Evolutionary conservation across 2,113 vertebrate species (phyloP), one percentile per base, ranked within the genome.

Genomic region (Oceanites oceanicus): DNA sequence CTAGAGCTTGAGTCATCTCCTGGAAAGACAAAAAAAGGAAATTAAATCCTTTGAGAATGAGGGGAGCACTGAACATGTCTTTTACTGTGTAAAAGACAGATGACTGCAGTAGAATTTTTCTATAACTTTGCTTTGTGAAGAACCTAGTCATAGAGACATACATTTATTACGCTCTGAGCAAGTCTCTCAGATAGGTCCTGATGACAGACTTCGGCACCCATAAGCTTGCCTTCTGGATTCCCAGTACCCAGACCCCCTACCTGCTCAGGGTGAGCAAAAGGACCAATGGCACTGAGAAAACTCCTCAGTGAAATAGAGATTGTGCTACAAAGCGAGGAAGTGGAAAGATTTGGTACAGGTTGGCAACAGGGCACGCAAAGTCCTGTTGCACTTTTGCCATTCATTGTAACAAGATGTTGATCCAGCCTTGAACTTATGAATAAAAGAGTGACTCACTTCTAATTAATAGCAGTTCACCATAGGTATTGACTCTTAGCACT

Each of bases 291-390:
- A 26, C 12, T 16, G 34, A 73, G 32, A 7, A 66, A 91, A 62
- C 10, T 49, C 38, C 42, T 36, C 30, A 13, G 9, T 45, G 44
- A 68, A 82, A 59, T 1, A 36, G 25, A 71, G 34, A 29, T 42
- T 53, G 36, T 30, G 15, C 47, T 63, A 45, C 0, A 0, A 34
- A n/a, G 13, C 2, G 3, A 86, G 11, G 9, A 86, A 72, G 8
- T 1, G 0, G 44, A 70, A 93, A 55, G 8, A 0, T 58, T 80
- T 71, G 20, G 19, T 32, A 40, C n/a, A 45, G 14, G 4, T 9
- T 58, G 27, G 14, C 16, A 81, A 58, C 7, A 29, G 13, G 19
- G 30, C 34, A 62, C 34, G 19, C 0, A 3, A 70, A 73, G 12
- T 65, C 40, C 12, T 26, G 3, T 7, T 56, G 7, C 23, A 44